phyloP scores from a whole-genome alignment of 2,797 vertebrate species.

The Sparidentex hasta region DNA sequence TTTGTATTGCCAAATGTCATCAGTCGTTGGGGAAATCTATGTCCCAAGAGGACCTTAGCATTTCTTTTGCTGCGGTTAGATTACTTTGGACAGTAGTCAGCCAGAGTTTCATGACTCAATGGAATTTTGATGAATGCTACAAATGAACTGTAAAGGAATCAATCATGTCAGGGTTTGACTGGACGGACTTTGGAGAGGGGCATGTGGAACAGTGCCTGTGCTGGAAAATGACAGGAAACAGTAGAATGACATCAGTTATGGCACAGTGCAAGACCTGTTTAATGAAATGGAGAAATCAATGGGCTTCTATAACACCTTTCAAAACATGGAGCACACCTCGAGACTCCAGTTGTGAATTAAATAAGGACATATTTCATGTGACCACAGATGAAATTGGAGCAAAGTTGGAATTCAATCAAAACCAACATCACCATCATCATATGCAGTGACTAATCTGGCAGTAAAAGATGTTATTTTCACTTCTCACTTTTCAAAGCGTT shows the following conservation, averaged over 20 bases:
- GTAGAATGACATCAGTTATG: slow-evolving; percentile 80
- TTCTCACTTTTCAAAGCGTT: slow-evolving; percentile 61
- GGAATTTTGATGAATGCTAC: slow-evolving; percentile 73
- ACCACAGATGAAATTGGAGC: slow-evolving; percentile 71
- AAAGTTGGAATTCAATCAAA: slow-evolving; percentile 74
- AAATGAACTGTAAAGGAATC: slow-evolving; percentile 83
- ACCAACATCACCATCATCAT: slow-evolving; percentile 76
- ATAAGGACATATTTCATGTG: slow-evolving; percentile 72
- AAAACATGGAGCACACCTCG: slow-evolving; percentile 68
- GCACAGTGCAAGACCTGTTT: slow-evolving; percentile 71
- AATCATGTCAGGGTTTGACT: slow-evolving; percentile 72
- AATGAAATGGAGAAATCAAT: slow-evolving; percentile 76
- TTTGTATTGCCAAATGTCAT: slow-evolving; percentile 59
- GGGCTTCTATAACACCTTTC: slow-evolving; percentile 69
- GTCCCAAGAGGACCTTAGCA: slow-evolving; percentile 28
- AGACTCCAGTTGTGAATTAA: slow-evolving; percentile 67
- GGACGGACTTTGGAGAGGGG: slow-evolving; percentile 65
- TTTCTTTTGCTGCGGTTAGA: slow-evolving; percentile 59
- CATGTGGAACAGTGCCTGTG: slow-evolving; percentile 65
- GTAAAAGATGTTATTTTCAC: slow-evolving; percentile 77
- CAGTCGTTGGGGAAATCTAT: slow-evolving; percentile 56
- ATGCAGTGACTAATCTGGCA: slow-evolving; percentile 79
- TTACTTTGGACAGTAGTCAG: slow-evolving; percentile 63
- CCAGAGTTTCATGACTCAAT: slow-evolving; percentile 72
- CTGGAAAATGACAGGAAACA: slow-evolving; percentile 81